These are phyloP conservation scores for Frankliniella fusca DNA, from an alignment of 2,888 invertebrate genomes.

Conservation along the genomic window DNA sequence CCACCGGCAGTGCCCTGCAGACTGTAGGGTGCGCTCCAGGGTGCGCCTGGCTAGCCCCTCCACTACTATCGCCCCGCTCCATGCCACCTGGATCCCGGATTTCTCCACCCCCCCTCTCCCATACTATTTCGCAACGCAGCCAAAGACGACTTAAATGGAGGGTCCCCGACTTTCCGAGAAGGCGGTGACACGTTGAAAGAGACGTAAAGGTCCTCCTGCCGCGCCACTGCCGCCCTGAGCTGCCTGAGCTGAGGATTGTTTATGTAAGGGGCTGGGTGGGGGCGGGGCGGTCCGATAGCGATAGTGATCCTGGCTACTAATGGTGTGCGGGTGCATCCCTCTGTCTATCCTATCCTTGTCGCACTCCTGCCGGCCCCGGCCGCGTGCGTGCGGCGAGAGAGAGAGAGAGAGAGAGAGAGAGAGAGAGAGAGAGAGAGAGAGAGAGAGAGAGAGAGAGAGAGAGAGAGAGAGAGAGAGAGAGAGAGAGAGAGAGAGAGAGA, in stretches of 20 bases:
- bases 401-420: too few species aligned
- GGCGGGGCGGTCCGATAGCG: background rate
- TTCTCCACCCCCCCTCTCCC: background rate
- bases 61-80: too few species aligned
- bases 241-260: background rate
- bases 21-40: too few species aligned
- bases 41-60: too few species aligned
- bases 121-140: background rate
- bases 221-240: background rate
- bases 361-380: background rate
- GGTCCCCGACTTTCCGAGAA: slow-evolving; percentile 15
- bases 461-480: too few species aligned
- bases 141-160: background rate
- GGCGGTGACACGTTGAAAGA: slow-evolving; percentile 8
- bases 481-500: too few species aligned
- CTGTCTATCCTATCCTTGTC: too few species aligned
- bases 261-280: background rate
- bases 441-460: too few species aligned
- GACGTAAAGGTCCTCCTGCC: background rate
- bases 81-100: too few species aligned
- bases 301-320: background rate
- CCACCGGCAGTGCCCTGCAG: too few species aligned
- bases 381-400: background rate
- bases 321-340: background rate
- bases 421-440: too few species aligned